These are phyloP conservation scores for Neocrepidodera transversa DNA, from an alignment of 2,888 invertebrate genomes.

Conservation along the genomic window DNA sequence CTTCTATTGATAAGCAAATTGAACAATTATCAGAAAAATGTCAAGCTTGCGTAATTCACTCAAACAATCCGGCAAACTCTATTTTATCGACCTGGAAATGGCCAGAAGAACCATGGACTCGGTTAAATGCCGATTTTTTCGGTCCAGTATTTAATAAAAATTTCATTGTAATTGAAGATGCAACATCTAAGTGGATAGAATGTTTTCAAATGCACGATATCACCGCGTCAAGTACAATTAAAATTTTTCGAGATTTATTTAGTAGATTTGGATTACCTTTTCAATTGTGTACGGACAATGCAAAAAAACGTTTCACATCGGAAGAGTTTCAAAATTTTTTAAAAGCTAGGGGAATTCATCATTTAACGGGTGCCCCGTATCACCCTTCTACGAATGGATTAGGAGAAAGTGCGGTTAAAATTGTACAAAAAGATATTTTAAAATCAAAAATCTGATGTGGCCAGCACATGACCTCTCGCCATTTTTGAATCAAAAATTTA, in stretches of 20 bases:
- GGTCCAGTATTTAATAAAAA: not conserved
- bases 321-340: not conserved
- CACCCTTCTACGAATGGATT: no score
- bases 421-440: conserved; percentile 1
- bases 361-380: no score
- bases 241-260: conserved; percentile 22
- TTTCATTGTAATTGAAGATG: conserved; percentile 8
- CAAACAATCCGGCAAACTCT: no score
- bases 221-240: not conserved
- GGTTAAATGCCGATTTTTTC: conserved; percentile 29
- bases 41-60: not conserved
- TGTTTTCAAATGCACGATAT: not conserved
- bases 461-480: no score
- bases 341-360: not conserved
- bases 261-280: conserved; percentile 21
- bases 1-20: no score
- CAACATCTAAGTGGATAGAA: conserved; percentile 27
- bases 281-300: no score
- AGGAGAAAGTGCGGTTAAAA: conserved; percentile 3
- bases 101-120: conserved; percentile 22
- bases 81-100: no score
- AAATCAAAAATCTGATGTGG: no score
- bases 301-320: not conserved
- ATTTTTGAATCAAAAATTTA: no score
- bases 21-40: no score